Conservation (phyloP, 2,888 invertebrate genomes). For the Drosophila phalerata region DNA sequence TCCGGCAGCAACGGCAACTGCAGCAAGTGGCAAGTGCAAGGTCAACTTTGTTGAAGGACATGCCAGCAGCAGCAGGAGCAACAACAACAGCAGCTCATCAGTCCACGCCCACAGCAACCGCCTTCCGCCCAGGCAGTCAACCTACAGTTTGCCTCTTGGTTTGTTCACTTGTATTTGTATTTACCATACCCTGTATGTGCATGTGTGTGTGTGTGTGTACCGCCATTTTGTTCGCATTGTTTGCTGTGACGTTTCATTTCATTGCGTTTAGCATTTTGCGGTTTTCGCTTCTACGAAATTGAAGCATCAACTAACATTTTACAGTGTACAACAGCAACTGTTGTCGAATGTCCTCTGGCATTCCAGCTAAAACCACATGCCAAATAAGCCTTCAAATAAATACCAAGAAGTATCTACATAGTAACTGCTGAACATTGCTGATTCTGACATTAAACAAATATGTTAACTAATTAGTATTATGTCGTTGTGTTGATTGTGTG, state of each 20-base stretch:
- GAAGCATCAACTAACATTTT: slow-evolving; percentile 7
- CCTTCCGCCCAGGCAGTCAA: slow-evolving; percentile 29
- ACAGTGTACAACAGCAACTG: not conserved
- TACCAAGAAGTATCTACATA: not conserved
- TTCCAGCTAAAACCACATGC: not conserved
- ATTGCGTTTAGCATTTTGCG: slow-evolving; percentile 69
- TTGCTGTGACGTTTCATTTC: slow-evolving; percentile 64
- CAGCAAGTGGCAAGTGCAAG: slow-evolving; percentile 80
- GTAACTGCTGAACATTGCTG: not conserved
- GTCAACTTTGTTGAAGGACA: slow-evolving; percentile 78
- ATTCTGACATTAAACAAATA: slow-evolving; percentile 9
- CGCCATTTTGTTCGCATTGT: slow-evolving; percentile 55
- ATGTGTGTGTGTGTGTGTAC: slow-evolving; percentile 21
- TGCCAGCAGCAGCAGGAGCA: slow-evolving; percentile 44
- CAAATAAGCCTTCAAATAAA: slow-evolving; percentile 6
- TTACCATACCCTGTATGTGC: slow-evolving; percentile 13
- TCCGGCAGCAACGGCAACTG: slow-evolving; percentile 57
- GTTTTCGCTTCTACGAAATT: slow-evolving; percentile 44
- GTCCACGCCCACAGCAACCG: slow-evolving; percentile 11
- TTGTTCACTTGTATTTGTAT: slow-evolving; percentile 36
- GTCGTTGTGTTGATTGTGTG: slow-evolving; percentile 9
- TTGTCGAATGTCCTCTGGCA: slow-evolving; percentile 2
- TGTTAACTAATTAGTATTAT: slow-evolving; percentile 16
- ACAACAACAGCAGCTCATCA: slow-evolving; percentile 33
- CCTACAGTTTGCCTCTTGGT: slow-evolving; percentile 14